phyloP scores from a whole-genome alignment of 2,888 invertebrate genomes.

The Coenonympha glycerion region DNA sequence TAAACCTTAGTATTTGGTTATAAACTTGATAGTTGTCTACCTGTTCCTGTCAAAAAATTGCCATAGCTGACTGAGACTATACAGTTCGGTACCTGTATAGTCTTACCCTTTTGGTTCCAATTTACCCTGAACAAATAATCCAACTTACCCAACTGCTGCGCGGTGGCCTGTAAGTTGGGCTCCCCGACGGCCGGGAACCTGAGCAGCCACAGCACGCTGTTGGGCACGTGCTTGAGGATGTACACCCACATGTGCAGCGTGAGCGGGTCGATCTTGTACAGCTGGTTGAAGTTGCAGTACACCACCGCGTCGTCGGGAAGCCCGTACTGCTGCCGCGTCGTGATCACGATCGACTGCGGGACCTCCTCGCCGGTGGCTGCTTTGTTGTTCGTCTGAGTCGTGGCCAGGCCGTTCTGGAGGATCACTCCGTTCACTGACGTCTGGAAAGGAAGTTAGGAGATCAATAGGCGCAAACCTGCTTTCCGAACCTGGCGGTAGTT shows the following conservation, averaged over 20 bases:
- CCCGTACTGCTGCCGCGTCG: constrained; percentile 96
- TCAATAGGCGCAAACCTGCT: no score
- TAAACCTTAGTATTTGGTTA: no score
- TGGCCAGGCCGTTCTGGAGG: constrained; percentile 97
- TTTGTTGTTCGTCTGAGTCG: constrained; percentile 97
- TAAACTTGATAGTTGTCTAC: no score
- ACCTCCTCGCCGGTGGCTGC: constrained; percentile 99
- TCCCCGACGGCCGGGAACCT: constrained; percentile 96
- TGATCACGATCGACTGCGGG: constrained; percentile 96
- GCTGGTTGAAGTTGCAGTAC: constrained; percentile 99
- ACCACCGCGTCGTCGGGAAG: constrained; percentile 98
- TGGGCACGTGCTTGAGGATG: constrained; percentile 95
- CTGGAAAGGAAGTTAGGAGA: constrained; percentile 56
- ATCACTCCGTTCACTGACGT: constrained; percentile 96
- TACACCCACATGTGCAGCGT: constrained; percentile 98
- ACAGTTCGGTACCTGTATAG: no score
- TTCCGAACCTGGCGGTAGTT: no score
- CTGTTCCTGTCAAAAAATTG: no score
- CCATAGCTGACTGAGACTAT: no score
- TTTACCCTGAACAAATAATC: neutral
- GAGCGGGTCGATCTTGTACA: constrained; percentile 98
- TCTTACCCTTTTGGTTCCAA: no score
- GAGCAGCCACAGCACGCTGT: constrained; percentile 95
- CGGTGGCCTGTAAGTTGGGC: constrained; percentile 87
- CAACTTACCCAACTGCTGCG: constrained; percentile 82